Conservation (phyloP, 2,888 invertebrate species). For the Chymomyza fuscimana region DNA sequence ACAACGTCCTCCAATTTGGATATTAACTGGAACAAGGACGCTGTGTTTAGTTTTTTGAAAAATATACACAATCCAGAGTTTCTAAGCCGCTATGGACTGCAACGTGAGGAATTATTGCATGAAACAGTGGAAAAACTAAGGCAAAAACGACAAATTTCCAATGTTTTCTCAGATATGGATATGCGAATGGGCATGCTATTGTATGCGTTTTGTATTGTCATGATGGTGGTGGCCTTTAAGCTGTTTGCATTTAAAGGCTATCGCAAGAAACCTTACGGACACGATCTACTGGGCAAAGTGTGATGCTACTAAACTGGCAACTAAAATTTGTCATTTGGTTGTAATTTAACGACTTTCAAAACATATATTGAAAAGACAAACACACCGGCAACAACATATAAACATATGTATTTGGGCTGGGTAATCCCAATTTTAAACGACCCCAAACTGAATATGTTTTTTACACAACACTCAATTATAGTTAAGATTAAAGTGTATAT, state of each 20-base stretch:
- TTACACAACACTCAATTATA: slow-evolving; percentile 42
- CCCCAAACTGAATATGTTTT: slow-evolving; percentile 43
- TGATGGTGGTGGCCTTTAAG: slow-evolving; percentile 87
- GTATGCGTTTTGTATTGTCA: slow-evolving; percentile 87
- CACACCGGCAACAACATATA: slow-evolving; percentile 24
- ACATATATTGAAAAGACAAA: slow-evolving; percentile 29
- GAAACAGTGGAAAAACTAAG: slow-evolving; percentile 65
- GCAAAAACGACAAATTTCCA: slow-evolving; percentile 75
- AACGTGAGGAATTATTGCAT: slow-evolving; percentile 65
- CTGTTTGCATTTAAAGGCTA: slow-evolving; percentile 85
- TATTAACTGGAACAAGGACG: slow-evolving; percentile 75
- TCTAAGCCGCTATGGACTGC: slow-evolving; percentile 74
- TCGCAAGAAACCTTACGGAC: slow-evolving; percentile 87
- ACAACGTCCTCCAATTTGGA: slow-evolving; percentile 40
- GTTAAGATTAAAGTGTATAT: slow-evolving; percentile 61
- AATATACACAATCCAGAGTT: slow-evolving; percentile 76
- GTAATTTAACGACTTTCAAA: not conserved
- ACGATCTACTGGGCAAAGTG: slow-evolving; percentile 86
- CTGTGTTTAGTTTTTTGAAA: slow-evolving; percentile 76
- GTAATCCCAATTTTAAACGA: slow-evolving; percentile 31
- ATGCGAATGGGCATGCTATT: slow-evolving; percentile 88
- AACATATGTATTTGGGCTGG: not conserved
- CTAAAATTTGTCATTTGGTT: not conserved
- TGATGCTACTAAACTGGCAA: slow-evolving; percentile 75
- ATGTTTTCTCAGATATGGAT: slow-evolving; percentile 81